Percentiles rank a stretch among this genome's conserved stretches.
These are phyloP conservation scores for Melopsittacus undulatus DNA, from an alignment of 2,797 vertebrate genomes.

Conservation along the genomic window DNA sequence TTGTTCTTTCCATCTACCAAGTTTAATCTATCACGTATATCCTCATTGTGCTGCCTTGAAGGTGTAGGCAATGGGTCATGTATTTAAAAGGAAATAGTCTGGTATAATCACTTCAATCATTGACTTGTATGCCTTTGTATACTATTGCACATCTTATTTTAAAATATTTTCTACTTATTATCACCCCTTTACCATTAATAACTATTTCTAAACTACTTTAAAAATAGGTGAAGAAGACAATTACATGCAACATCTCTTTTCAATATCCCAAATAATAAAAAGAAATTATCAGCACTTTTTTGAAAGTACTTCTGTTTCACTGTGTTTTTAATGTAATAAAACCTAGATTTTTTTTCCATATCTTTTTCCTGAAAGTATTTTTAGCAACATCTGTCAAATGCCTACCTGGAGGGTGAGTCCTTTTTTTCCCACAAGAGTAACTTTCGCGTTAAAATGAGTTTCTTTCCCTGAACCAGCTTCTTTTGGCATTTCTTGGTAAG, in stretches of 20 bases:
- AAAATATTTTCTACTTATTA: background rate
- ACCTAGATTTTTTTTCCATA: background rate
- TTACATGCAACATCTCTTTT: background rate
- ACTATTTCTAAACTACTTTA: background rate
- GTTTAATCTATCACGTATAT: background rate
- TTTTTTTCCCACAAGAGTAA: conserved; percentile 44
- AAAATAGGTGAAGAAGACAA: background rate
- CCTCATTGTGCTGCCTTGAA: background rate
- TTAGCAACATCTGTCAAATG: conserved; percentile 49
- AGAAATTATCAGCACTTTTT: background rate
- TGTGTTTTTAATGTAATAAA: background rate
- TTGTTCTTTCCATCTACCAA: background rate
- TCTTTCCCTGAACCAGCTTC: background rate
- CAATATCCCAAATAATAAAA: background rate
- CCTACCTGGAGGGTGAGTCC: conserved; percentile 9
- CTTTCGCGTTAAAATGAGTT: conserved; percentile 32
- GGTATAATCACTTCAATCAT: background rate
- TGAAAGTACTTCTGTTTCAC: background rate
- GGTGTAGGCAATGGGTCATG: background rate
- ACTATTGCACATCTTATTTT: background rate
- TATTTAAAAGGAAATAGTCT: background rate
- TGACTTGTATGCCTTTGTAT: background rate
- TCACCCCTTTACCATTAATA: background rate
- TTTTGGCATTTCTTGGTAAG: conserved; percentile 10
- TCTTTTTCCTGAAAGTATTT: conserved; percentile 14